Base-by-base conservation (phyloP, 2,888 invertebrate species). In the Caenorhabditis sp. region DNA sequence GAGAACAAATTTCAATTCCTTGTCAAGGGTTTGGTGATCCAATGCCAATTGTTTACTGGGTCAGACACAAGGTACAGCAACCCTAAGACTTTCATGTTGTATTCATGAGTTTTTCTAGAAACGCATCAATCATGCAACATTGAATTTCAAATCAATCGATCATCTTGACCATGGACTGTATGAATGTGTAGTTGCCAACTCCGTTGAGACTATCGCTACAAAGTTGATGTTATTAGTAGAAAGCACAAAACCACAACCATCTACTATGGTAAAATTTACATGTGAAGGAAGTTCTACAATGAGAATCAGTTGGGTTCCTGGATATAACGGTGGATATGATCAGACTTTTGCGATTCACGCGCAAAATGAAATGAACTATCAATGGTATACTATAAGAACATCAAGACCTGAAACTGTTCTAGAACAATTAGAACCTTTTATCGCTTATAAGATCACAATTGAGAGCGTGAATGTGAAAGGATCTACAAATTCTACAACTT, bases 1-100 rank as follows among this genome's bases (percentile, higher is more conserved):
- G 85, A 14, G 73, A 75, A 20, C 49, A 71, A n/a, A 20, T 85
- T 20, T 66, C 76, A 17, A 65, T 84, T 26, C 78, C 76, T 8
- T 86, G 86, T 57, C 74, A 73, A 49, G 85, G 85, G 3, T 85
- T 86, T 61, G 86, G 83, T 1, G 85, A 85, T 67, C 85, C 85
- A 0, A 72, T 83, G 62, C 84, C 85, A 4, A 81, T 83, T 63
- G 81, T 83, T 21, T 84, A 84, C 61, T 86, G 86, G 86, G 63
- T 79, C 14, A 71, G 82, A 38, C 79, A 84, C 52, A 78, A 77
- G 71, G 85, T 84, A 38, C n/a, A 63, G 25, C 23, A 17, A 21
- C 1, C 10, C 53, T 56, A 25, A 49, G 17, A 1, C 14, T 31
- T 31, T 54, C 2, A 14, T 1, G 3, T 0, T 61, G 25, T 20